A percentile compares a stretch with the other conserved stretches of the same genome.
These are phyloP conservation scores for Cherax quadricarinatus DNA, from an alignment of 1,140 invertebrate species.

Conservation along the genomic window DNA sequence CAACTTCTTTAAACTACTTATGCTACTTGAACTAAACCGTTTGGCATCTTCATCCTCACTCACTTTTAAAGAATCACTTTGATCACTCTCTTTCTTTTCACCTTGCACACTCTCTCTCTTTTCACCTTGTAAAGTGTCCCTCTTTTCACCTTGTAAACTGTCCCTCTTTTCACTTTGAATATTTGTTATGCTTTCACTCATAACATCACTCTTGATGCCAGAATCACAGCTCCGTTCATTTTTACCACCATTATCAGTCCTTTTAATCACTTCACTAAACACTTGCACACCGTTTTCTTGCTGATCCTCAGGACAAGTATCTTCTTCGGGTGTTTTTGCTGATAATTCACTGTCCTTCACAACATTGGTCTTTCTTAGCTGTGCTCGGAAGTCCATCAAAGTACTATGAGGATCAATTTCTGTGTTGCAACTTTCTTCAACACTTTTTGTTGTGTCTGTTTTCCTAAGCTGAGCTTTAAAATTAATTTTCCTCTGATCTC, in stretches of 20 bases:
- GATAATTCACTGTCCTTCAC: constrained; percentile 43
- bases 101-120: constrained; percentile 47
- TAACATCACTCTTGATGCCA: constrained; percentile 63
- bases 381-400: constrained; percentile 86
- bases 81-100: constrained; percentile 76
- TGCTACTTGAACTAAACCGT: constrained; percentile 93
- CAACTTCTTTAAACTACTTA: constrained; percentile 93
- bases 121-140: constrained; percentile 76
- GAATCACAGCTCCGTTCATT: constrained; percentile 31
- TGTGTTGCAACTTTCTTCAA: constrained; percentile 78
- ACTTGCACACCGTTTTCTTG: constrained; percentile 74
- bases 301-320: constrained; percentile 74
- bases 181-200: constrained; percentile 63
- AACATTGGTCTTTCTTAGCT: constrained; percentile 87
- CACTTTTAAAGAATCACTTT: constrained; percentile 75
- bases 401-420: constrained; percentile 74
- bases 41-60: constrained; percentile 88
- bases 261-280: constrained; percentile 78
- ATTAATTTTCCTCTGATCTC: constrained; percentile 77
- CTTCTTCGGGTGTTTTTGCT: constrained; percentile 42
- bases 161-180: constrained; percentile 64
- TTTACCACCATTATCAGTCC: constrained; percentile 75
- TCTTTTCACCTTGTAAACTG: constrained; percentile 74
- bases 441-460: constrained; percentile 76
- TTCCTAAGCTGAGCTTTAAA: constrained; percentile 79